These are phyloP conservation scores for Eurystomus gularis DNA, from an alignment of 2,113 vertebrate genomes.

Conservation along the genomic window DNA sequence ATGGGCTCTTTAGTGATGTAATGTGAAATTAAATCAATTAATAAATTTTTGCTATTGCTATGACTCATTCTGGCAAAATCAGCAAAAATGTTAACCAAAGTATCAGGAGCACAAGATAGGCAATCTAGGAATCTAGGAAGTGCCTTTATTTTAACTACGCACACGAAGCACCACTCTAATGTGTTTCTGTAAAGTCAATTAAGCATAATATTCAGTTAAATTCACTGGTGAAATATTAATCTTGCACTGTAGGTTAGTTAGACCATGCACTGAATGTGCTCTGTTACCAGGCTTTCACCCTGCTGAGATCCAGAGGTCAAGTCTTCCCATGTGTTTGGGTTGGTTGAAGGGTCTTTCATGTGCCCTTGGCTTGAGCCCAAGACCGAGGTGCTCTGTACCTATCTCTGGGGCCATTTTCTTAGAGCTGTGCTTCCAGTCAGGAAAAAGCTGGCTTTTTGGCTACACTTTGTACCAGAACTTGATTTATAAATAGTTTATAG, in stretches of 20 bases:
- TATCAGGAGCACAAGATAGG: background rate
- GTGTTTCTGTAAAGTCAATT: background rate
- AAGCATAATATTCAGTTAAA: background rate
- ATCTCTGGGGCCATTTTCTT: background rate
- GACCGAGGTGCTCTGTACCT: background rate
- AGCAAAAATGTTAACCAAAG: background rate
- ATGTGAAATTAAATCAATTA: background rate
- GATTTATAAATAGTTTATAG: constrained; percentile 7
- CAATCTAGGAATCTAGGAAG: background rate
- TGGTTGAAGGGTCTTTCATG: background rate
- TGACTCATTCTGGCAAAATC: background rate
- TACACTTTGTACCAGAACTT: background rate
- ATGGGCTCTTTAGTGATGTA: background rate
- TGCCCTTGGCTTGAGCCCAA: background rate
- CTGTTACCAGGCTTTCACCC: background rate
- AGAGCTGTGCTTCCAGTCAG: background rate
- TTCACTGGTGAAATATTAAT: background rate
- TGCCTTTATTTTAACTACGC: background rate
- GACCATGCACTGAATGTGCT: background rate
- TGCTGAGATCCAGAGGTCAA: background rate
- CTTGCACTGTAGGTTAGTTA: background rate
- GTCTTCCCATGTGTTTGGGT: fast-evolving
- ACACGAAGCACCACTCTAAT: background rate
- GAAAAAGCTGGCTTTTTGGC: background rate
- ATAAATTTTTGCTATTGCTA: background rate